Evolutionary conservation across 2,113 vertebrate genomes (phyloP).

Genomic region (Chrysochloris asiatica): DNA sequence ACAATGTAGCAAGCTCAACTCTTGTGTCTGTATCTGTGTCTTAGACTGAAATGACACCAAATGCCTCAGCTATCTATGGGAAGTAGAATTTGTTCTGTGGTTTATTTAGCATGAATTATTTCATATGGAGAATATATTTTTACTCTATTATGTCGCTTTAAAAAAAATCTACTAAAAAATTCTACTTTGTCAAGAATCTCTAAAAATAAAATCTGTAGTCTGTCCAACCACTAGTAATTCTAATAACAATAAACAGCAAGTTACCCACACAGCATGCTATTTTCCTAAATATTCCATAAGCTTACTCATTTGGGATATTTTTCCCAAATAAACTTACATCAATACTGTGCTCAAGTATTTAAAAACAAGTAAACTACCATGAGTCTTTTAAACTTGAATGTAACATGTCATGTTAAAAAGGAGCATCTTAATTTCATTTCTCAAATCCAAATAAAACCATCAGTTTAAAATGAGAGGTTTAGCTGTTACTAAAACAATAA

Average conservation of each 20-base stretch:
- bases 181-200: constrained; percentile 40
- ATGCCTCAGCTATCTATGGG: not conserved
- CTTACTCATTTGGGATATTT: constrained; percentile 43
- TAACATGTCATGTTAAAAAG: constrained; percentile 3
- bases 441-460: constrained; percentile 49
- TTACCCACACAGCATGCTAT: not conserved
- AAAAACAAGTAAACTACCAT: constrained; percentile 11
- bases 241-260: not conserved
- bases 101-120: constrained; percentile 36
- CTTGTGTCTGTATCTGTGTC: not conserved
- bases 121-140: not conserved
- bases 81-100: not conserved
- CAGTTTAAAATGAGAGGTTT: constrained; percentile 9
- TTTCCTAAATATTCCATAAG: constrained; percentile 27
- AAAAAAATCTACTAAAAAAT: not conserved
- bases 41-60: constrained; percentile 44
- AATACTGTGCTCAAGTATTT: not conserved
- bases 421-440: constrained; percentile 46
- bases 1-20: not conserved
- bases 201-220: constrained; percentile 51
- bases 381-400: not conserved
- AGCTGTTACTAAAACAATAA: constrained; percentile 47
- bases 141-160: not conserved
- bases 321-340: not conserved
- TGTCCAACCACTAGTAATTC: constrained; percentile 26